phyloP scores from a whole-genome alignment of 1,140 invertebrate species.

The Agrilus planipennis region DNA sequence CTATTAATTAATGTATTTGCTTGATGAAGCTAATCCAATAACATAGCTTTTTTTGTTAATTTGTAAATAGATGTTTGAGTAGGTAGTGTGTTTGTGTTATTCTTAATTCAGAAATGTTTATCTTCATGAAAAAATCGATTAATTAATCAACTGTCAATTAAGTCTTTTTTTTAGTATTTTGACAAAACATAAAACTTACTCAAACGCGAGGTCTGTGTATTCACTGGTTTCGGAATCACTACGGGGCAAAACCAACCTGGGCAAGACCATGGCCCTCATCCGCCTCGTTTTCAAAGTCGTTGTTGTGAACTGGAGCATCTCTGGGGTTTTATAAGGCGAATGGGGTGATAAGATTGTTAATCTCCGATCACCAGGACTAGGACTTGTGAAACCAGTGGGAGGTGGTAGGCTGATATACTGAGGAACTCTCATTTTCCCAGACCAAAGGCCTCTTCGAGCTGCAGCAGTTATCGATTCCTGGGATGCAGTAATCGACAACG shows the following conservation, averaged over 20 bases:
- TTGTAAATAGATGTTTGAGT: no score
- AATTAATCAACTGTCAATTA: no score
- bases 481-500: slow-evolving; percentile 25
- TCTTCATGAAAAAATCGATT: no score
- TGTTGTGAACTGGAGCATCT: slow-evolving; percentile 46
- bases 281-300: slow-evolving; percentile 49
- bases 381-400: slow-evolving; percentile 36
- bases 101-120: no score
- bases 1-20: no score
- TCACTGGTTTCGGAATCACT: slow-evolving; percentile 55
- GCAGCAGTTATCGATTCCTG: slow-evolving; percentile 42
- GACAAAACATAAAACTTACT: no score
- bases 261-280: slow-evolving; percentile 60
- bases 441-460: slow-evolving; percentile 50
- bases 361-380: slow-evolving; percentile 42
- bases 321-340: slow-evolving; percentile 47
- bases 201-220: no score
- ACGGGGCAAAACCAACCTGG: slow-evolving; percentile 58
- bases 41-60: no score
- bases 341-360: slow-evolving; percentile 64
- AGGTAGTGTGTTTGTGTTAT: no score
- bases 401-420: slow-evolving; percentile 59
- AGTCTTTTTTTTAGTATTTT: no score
- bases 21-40: no score
- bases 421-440: slow-evolving; percentile 42